Evolutionary conservation across 2,888 invertebrate genomes (phyloP).

Genomic region (Sesia bembeciformis): DNA sequence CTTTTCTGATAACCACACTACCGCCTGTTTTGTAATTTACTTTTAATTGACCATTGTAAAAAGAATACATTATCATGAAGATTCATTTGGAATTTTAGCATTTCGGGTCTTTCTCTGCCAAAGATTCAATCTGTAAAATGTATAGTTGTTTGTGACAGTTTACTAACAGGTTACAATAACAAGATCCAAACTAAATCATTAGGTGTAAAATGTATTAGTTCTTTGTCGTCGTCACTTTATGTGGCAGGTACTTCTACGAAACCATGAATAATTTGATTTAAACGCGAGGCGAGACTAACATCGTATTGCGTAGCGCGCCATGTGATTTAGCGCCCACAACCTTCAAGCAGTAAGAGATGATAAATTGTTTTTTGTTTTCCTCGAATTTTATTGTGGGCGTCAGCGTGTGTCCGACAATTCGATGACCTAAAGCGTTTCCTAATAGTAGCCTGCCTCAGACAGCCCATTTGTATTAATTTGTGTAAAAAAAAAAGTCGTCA

Average conservation of each 20-base stretch:
- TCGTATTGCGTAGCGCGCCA: constrained; percentile 3
- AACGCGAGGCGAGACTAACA: constrained; percentile 14
- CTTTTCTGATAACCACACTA: too few species aligned
- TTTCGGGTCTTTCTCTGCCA: too few species aligned
- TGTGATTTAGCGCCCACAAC: constrained; percentile 32
- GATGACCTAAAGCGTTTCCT: background rate
- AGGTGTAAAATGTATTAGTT: background rate
- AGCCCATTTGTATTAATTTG: background rate
- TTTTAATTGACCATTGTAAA: too few species aligned
- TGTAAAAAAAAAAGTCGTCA: background rate
- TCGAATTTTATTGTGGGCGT: constrained; percentile 14
- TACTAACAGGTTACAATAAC: too few species aligned
- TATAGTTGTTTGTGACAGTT: too few species aligned
- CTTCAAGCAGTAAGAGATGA: constrained; percentile 14
- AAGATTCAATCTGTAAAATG: too few species aligned
- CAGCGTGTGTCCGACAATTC: background rate
- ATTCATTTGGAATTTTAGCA: too few species aligned
- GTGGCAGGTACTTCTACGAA: background rate
- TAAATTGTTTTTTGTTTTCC: constrained; percentile 16
- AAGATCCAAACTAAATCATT: too few species aligned
- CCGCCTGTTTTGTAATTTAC: too few species aligned
- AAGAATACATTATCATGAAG: too few species aligned
- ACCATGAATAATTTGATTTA: constrained; percentile 35
- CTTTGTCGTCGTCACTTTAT: background rate
- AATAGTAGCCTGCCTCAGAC: background rate